Conservation (phyloP, 92 coral and sea anemone genomes). For the Phymanthus crucifer region DNA sequence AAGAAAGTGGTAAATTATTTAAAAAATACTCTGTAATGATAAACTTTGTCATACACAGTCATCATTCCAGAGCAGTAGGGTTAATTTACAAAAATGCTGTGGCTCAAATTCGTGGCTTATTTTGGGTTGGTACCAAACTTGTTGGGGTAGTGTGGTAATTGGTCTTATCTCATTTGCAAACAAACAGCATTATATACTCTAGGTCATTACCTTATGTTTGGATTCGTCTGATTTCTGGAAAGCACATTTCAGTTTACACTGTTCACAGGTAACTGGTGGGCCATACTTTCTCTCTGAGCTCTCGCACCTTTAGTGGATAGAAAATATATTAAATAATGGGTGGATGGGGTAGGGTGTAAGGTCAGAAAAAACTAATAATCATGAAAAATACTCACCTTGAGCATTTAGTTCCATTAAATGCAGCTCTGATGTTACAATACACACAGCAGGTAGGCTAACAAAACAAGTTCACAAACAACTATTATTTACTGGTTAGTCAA, state of each 20-base stretch:
- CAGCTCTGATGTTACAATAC: conserved; percentile 95
- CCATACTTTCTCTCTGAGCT: conserved; percentile 96
- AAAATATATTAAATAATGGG: neutral
- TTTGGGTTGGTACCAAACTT: too few relatives aligned
- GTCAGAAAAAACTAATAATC: neutral
- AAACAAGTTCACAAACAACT: neutral
- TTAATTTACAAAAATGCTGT: too few relatives aligned
- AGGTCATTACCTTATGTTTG: conserved; percentile 73
- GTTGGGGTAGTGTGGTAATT: too few relatives aligned
- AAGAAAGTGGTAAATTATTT: too few relatives aligned
- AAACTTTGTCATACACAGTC: too few relatives aligned
- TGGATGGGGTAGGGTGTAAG: neutral
- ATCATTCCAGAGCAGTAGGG: too few relatives aligned
- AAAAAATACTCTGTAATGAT: too few relatives aligned
- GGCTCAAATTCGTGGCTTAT: too few relatives aligned
- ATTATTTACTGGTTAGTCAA: neutral
- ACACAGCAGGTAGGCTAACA: conserved; percentile 91
- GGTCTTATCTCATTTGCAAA: too few relatives aligned
- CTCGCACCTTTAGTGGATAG: conserved; percentile 58
- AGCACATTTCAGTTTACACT: conserved; percentile 96
- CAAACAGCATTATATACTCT: too few relatives aligned
- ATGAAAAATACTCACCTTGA: conserved; percentile 55
- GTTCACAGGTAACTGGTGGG: conserved; percentile 89
- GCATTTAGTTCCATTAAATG: conserved; percentile 95
- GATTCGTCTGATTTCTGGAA: conserved; percentile 89